Base-by-base conservation (phyloP, 2,797 vertebrate genomes). In the Amblyopsis hoosieri region DNA sequence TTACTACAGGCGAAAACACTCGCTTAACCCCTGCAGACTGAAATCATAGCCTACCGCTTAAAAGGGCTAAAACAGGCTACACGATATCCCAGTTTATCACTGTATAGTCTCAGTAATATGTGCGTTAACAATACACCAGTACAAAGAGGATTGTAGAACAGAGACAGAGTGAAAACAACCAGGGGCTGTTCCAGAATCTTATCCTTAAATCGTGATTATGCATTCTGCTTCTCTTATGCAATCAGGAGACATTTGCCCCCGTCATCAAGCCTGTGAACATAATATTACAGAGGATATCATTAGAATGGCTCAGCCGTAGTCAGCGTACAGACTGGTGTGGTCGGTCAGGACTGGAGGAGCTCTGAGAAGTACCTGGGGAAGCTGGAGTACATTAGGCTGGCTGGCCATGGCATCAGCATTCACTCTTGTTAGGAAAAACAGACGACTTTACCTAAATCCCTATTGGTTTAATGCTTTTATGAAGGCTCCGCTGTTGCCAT, bases 401-500 rank as follows among this genome's bases (percentile, higher is more conserved):
- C 71, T 76, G 64, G 66, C 80, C 69, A 71, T 88, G 85, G 90
- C 88, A 88, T 90, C 86, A 84, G 81, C 79, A 77, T 82, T 84
- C 85, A 81, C 82, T 78, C 66, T 53, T 65, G 67, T 49, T 54
- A 59, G 75, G 76, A 79, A 80, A 61, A 75, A 78, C 86, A 76
- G 76, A 84, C 74, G 76, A 84, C 75, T 79, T 79, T 66, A 65
- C 74, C 74, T 37, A 74, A 81, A 74, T 80, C 74, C 70, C 75
- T 14, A 66, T 74, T 80, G 83, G 73, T 79, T 82, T 62, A 71
- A 83, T 85, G 85, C 67, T 86, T 84, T 83, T 72, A 79, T 75
- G 70, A 81, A 80, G 64, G 67, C 80, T 79, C 57, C 61, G 52
- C 84, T 78, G 87, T 90, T 90, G 76, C 88, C 85, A 90, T 91